These are phyloP conservation scores for Daboia siamensis DNA, from an alignment of 2,113 vertebrate genomes.

Conservation along the genomic window DNA sequence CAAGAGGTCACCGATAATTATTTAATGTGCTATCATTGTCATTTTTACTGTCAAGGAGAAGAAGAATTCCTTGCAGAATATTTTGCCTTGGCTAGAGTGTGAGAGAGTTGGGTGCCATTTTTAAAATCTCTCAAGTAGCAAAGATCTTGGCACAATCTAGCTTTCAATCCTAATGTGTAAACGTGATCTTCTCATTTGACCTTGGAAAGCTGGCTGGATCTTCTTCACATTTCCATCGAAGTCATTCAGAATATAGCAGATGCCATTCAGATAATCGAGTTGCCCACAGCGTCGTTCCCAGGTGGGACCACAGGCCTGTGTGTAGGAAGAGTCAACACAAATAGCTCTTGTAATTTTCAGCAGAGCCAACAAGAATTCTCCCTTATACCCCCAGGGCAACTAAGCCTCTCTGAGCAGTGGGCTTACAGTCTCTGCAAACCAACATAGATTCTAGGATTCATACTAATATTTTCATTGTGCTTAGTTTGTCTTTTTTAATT, in stretches of 20 bases:
- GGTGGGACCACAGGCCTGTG: slow-evolving; percentile 27
- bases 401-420: background rate
- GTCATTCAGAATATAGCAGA: slow-evolving; percentile 12
- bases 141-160: background rate
- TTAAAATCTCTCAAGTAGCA: background rate
- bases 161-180: background rate
- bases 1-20: background rate
- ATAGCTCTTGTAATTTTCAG: background rate
- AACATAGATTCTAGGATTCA: background rate
- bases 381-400: background rate
- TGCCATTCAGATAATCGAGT: background rate
- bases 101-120: background rate
- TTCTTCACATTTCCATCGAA: background rate
- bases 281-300: slow-evolving; percentile 5
- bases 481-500: background rate
- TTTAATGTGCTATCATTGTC: background rate
- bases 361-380: background rate
- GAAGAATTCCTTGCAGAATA: background rate
- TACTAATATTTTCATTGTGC: background rate
- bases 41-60: background rate
- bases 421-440: background rate
- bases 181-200: background rate
- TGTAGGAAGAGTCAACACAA: background rate
- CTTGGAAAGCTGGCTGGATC: slow-evolving; percentile 23
- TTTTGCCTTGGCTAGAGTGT: background rate